Evolutionary conservation across 2,113 vertebrate genomes (phyloP).

Genomic region (Sarotherodon lohbergeri): DNA sequence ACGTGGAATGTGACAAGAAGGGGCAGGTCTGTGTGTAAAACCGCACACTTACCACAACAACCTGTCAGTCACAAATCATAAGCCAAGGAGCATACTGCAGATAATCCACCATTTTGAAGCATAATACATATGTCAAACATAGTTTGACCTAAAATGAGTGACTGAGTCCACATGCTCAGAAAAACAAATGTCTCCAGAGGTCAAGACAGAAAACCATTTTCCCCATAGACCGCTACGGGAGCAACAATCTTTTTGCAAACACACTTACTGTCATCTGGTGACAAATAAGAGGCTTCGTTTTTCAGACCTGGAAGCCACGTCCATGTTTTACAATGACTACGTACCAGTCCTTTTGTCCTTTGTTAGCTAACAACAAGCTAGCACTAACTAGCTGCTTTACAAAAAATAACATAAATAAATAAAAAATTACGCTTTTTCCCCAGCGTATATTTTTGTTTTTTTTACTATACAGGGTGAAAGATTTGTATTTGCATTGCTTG

Average conservation of each 20-base stretch:
- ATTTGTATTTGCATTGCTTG: not conserved
- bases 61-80: not conserved
- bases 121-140: not conserved
- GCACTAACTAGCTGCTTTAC: not conserved
- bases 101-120: not conserved
- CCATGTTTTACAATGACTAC: not conserved
- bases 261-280: not conserved
- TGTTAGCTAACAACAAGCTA: not conserved
- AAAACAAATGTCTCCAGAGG: not conserved
- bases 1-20: not conserved
- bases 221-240: not conserved
- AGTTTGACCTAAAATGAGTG: not conserved
- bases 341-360: not conserved
- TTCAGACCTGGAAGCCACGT: not conserved
- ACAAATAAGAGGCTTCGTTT: not conserved
- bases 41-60: not conserved
- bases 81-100: fast-evolving
- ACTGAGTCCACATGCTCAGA: not conserved
- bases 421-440: fast-evolving
- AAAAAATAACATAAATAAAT: not conserved
- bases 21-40: not conserved
- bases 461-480: not conserved
- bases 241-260: not conserved
- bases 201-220: not conserved
- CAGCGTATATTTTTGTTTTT: not conserved